Percentiles rank a stretch among this genome's conserved stretches.
Conservation (phyloP, 2,113 vertebrate species). For the Ceuthmochares aereus region DNA sequence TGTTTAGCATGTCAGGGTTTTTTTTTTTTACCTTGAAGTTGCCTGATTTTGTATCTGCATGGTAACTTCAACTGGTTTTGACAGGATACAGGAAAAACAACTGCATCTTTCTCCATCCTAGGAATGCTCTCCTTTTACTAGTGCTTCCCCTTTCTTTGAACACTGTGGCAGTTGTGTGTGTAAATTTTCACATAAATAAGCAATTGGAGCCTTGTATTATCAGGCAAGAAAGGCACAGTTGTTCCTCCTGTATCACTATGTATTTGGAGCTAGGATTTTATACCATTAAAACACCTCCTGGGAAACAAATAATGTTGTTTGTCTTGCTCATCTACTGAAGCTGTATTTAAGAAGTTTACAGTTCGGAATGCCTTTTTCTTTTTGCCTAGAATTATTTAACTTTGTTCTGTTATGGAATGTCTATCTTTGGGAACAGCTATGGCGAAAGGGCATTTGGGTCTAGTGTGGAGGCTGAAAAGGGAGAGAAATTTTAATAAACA, state of each 20-base stretch:
- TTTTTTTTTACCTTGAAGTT: background rate
- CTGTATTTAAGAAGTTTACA: background rate
- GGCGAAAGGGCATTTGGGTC: background rate
- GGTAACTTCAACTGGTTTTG: background rate
- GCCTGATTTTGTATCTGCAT: background rate
- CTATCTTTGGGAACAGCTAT: background rate
- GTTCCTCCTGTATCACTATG: background rate
- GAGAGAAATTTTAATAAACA: background rate
- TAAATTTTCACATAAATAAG: background rate
- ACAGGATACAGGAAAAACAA: background rate
- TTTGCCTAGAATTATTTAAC: background rate
- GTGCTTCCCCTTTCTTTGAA: background rate
- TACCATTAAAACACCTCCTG: background rate
- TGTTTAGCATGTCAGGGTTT: fast-evolving
- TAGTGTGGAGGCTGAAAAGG: background rate
- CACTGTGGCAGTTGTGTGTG: background rate
- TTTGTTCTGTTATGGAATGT: background rate
- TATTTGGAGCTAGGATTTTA: background rate
- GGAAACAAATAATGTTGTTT: background rate
- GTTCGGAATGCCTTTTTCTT: background rate
- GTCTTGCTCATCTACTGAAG: background rate
- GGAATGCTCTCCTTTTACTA: background rate
- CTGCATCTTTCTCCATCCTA: background rate
- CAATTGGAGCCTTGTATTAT: background rate
- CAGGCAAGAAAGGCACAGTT: background rate